Conservation (phyloP, 2,888 invertebrate species). For the Ryuthela nishihirai region DNA sequence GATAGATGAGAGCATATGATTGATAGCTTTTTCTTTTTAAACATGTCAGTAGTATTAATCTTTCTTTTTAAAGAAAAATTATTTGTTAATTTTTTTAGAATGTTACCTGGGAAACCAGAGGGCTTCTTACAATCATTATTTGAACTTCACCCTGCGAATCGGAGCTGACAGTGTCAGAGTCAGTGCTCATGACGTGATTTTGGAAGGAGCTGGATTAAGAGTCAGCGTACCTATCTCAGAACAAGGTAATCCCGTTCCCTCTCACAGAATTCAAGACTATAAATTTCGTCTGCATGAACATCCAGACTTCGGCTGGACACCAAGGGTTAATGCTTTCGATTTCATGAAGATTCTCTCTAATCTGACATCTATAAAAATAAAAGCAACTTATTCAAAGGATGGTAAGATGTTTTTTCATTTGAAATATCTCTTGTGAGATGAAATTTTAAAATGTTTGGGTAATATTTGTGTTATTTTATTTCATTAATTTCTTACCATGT, state of each 20-base stretch:
- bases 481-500: too few species aligned
- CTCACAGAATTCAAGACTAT: constrained; percentile 66
- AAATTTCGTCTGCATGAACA: constrained; percentile 88
- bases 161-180: constrained; percentile 76
- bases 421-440: too few species aligned
- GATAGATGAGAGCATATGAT: too few species aligned
- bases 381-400: constrained; percentile 80
- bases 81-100: constrained; percentile 51
- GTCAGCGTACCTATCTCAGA: constrained; percentile 88
- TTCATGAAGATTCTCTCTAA: constrained; percentile 92
- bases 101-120: constrained; percentile 86
- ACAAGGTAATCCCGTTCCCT: constrained; percentile 79
- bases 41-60: too few species aligned
- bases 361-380: constrained; percentile 86
- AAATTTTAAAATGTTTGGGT: too few species aligned
- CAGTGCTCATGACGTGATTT: constrained; percentile 78
- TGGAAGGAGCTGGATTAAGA: constrained; percentile 76
- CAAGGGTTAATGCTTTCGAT: constrained; percentile 77
- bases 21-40: too few species aligned
- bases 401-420: constrained; percentile 54
- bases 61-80: too few species aligned
- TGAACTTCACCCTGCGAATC: constrained; percentile 80
- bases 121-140: constrained; percentile 87
- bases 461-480: too few species aligned
- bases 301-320: constrained; percentile 89